Evolutionary conservation across 2,113 vertebrate species (phyloP).

Genomic region (Pollachius pollachius): DNA sequence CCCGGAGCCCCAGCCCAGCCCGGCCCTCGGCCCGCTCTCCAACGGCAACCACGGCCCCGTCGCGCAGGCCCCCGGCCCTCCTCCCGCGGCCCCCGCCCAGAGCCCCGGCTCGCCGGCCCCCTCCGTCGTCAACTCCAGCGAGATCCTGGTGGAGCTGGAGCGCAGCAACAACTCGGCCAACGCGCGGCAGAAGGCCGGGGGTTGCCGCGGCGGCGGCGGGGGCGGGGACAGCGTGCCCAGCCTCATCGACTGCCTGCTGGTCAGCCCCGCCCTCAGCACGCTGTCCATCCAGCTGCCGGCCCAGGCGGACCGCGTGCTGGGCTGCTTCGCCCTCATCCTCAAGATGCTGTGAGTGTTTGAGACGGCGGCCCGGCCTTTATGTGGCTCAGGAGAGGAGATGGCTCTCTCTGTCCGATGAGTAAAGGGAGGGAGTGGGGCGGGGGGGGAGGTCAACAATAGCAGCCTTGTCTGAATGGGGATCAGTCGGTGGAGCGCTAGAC

Average conservation of each 20-base stretch:
- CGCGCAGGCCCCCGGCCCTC: conserved; percentile 24
- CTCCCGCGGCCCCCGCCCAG: conserved; percentile 56
- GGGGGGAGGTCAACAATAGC: too few relatives aligned
- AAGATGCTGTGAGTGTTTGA: conserved; percentile 93
- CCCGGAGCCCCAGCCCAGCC: conserved; percentile 2
- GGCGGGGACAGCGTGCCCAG: conserved; percentile 94
- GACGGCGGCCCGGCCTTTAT: not conserved
- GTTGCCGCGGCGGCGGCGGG: conserved; percentile 71
- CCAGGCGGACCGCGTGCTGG: conserved; percentile 92
- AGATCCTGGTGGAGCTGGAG: conserved; percentile 96
- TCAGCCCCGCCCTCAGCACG: conserved; percentile 91
- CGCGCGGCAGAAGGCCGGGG: conserved; percentile 77
- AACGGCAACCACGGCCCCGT: conserved; percentile 42
- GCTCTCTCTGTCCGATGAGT: not conserved
- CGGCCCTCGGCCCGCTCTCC: conserved; percentile 43
- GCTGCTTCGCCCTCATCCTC: conserved; percentile 96
- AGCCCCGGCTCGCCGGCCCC: conserved; percentile 72
- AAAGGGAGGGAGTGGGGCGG: too few relatives aligned
- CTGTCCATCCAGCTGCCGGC: conserved; percentile 96
- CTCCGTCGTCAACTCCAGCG: conserved; percentile 89
- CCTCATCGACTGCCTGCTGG: conserved; percentile 97
- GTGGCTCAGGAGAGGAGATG: not conserved
- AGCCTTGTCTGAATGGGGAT: too few relatives aligned
- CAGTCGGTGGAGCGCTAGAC: too few relatives aligned
- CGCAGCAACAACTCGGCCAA: conserved; percentile 91